A percentile compares a stretch with the other conserved stretches of the same genome.
Evolutionary conservation across 2,888 invertebrate species (phyloP).

Genomic region (Empis stercorea): DNA sequence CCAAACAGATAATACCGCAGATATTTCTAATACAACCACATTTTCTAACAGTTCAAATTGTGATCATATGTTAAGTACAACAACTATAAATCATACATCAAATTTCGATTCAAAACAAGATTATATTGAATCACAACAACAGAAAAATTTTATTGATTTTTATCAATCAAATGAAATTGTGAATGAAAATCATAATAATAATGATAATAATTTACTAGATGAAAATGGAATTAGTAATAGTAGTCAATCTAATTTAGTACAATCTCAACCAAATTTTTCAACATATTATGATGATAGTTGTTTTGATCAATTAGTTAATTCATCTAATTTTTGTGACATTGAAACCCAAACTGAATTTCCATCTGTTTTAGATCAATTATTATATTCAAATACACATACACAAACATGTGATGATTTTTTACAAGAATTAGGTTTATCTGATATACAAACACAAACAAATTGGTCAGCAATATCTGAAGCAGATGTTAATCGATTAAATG

Average conservation of each 20-base stretch:
- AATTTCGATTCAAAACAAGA: background rate
- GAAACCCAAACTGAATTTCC: constrained; percentile 46
- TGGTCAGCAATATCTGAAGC: constrained; percentile 30
- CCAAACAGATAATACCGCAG: constrained; percentile 3
- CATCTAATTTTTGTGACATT: constrained; percentile 35
- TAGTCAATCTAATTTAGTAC: background rate
- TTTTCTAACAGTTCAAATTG: background rate
- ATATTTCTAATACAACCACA: background rate
- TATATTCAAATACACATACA: constrained; percentile 39
- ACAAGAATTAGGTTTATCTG: constrained; percentile 42
- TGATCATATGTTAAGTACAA: background rate
- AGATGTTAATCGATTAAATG: no score
- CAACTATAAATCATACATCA: background rate
- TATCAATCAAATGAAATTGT: background rate
- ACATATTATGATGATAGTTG: constrained; percentile 5
- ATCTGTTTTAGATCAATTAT: constrained; percentile 26
- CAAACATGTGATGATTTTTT: constrained; percentile 43
- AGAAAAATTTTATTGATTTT: background rate
- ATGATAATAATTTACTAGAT: background rate
- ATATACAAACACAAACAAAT: constrained; percentile 52
- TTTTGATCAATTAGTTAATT: constrained; percentile 8
- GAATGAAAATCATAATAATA: background rate
- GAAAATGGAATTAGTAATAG: no score
- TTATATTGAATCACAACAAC: background rate
- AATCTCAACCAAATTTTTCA: background rate